phyloP scores from a whole-genome alignment of 2,888 invertebrate genomes.

The Pilophorus perplexus region DNA sequence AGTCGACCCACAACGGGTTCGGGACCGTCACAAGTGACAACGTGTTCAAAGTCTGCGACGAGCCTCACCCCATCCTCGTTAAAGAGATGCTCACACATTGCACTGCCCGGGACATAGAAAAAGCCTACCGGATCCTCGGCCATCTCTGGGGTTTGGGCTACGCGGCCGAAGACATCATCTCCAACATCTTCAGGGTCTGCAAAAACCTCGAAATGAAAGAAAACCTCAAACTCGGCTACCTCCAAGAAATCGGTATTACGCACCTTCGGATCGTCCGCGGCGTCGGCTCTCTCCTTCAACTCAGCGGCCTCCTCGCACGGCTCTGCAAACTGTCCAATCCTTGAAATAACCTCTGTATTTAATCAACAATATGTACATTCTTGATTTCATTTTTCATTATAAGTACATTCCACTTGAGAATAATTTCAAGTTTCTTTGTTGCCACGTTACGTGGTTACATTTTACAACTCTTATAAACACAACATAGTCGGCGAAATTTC shows the following conservation, averaged over 20 bases:
- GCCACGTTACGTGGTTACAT: no score
- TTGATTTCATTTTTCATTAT: no score
- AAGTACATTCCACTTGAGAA: no score
- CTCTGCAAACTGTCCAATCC: constrained; percentile 58
- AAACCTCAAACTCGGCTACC: constrained; percentile 75
- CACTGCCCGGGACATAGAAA: constrained; percentile 73
- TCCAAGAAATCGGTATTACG: constrained; percentile 77
- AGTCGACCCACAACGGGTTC: constrained; percentile 91
- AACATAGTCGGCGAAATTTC: no score
- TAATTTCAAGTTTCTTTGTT: no score
- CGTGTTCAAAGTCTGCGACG: constrained; percentile 99
- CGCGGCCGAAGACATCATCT: constrained; percentile 93
- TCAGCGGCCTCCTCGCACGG: constrained; percentile 83
- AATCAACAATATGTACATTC: no score
- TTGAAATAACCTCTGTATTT: neutral
- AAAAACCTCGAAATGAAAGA: constrained; percentile 82
- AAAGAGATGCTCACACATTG: constrained; percentile 88
- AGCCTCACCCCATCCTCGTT: constrained; percentile 93
- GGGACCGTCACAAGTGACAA: constrained; percentile 86
- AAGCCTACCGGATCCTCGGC: constrained; percentile 79
- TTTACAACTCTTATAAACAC: no score
- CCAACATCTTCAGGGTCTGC: constrained; percentile 90
- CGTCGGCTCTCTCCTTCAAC: constrained; percentile 78
- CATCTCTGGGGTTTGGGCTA: constrained; percentile 93
- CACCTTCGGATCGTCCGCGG: constrained; percentile 92